A percentile compares a stretch with the other conserved stretches of the same genome.
These are phyloP conservation scores for Lasioglossum marginatum DNA, from an alignment of 2,888 invertebrate species.

Conservation along the genomic window DNA sequence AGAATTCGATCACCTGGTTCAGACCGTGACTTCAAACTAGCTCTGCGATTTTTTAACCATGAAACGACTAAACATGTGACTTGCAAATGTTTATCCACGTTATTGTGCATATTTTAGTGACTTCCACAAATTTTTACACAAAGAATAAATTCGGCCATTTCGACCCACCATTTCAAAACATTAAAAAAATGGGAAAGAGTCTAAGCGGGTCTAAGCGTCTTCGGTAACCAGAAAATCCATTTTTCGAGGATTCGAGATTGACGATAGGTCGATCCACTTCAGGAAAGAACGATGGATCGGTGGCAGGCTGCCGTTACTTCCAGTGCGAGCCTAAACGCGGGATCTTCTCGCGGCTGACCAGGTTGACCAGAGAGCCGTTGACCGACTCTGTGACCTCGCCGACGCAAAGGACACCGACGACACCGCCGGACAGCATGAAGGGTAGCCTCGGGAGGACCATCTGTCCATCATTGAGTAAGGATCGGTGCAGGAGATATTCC, in stretches of 20 bases:
- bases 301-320: slow-evolving; percentile 96
- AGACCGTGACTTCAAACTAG: not conserved
- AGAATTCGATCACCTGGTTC: not conserved
- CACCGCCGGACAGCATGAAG: slow-evolving; percentile 85
- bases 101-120: not conserved
- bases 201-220: not conserved
- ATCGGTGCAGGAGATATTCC: slow-evolving; percentile 69
- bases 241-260: not conserved
- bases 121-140: not conserved
- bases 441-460: slow-evolving; percentile 82
- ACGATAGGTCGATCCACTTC: slow-evolving; percentile 64
- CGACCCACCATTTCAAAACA: too few relatives aligned
- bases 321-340: slow-evolving; percentile 96
- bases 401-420: slow-evolving; percentile 63
- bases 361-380: slow-evolving; percentile 90
- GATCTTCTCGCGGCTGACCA: slow-evolving; percentile 96
- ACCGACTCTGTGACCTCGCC: slow-evolving; percentile 42
- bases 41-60: not conserved
- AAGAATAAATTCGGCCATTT: not conserved
- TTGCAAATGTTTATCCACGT: not conserved
- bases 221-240: not conserved
- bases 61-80: not conserved
- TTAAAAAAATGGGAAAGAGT: not conserved
- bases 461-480: slow-evolving; percentile 83
- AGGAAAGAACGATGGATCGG: slow-evolving; percentile 99